Conservation (phyloP, 2,888 invertebrate species). For the Dendrolimus pini region DNA sequence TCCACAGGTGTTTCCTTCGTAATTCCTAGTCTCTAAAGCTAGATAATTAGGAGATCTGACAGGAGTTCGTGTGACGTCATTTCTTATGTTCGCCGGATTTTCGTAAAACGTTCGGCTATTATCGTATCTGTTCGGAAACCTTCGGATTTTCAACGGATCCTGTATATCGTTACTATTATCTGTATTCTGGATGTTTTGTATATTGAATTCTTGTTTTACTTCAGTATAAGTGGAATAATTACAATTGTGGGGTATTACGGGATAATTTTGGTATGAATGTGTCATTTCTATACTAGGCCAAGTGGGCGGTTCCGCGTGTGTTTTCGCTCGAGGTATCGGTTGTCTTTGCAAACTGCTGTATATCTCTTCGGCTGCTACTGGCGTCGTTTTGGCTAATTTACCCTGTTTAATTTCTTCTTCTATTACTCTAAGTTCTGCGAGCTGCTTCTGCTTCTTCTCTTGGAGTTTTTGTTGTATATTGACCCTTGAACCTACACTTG, state of each 20-base stretch:
- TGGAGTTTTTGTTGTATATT: constrained; percentile 92
- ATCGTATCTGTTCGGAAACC: constrained; percentile 39
- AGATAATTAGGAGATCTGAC: constrained; percentile 51
- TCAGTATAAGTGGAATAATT: constrained; percentile 64
- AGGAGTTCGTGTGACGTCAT: constrained; percentile 37
- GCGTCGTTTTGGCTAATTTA: constrained; percentile 79
- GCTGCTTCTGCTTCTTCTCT: constrained; percentile 91
- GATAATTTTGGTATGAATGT: constrained; percentile 68
- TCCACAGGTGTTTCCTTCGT: constrained; percentile 40
- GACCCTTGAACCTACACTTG: constrained; percentile 84
- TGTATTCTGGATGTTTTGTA: constrained; percentile 33
- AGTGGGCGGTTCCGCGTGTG: constrained; percentile 76
- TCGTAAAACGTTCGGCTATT: constrained; percentile 57
- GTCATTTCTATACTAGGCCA: constrained; percentile 68
- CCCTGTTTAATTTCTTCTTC: constrained; percentile 93
- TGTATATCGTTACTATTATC: constrained; percentile 25
- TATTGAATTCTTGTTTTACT: constrained; percentile 54
- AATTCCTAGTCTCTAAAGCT: constrained; percentile 36
- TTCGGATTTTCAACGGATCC: constrained; percentile 37
- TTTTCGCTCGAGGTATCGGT: constrained; percentile 83
- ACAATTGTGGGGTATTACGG: constrained; percentile 50
- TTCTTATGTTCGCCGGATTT: constrained; percentile 45
- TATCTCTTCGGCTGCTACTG: constrained; percentile 73
- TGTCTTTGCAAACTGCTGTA: constrained; percentile 74
- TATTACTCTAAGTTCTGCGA: constrained; percentile 84